Conservation (phyloP, 2,797 vertebrate genomes). For the Tiaroga cobitis region DNA sequence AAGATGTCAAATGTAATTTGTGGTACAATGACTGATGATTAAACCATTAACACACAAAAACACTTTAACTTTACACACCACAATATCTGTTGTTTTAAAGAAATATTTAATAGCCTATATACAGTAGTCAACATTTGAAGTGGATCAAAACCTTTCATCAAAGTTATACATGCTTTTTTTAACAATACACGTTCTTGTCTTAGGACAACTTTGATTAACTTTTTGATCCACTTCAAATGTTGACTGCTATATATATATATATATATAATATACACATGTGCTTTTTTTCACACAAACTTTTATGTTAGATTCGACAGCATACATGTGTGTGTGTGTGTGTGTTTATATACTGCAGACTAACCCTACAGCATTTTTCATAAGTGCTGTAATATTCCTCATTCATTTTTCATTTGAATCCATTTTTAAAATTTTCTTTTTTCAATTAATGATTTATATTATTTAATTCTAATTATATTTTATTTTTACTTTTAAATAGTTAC, state of each 20-base stretch:
- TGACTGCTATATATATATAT: too few relatives aligned
- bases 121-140: too few relatives aligned
- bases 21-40: slow-evolving; percentile 1
- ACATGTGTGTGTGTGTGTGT: too few relatives aligned
- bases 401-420: neutral
- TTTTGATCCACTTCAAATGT: too few relatives aligned
- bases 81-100: neutral
- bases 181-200: too few relatives aligned
- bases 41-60: slow-evolving; percentile 35
- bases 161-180: too few relatives aligned
- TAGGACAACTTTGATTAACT: too few relatives aligned
- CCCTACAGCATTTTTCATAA: neutral
- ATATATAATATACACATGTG: too few relatives aligned
- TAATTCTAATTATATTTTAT: neutral
- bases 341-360: neutral
- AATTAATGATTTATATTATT: neutral
- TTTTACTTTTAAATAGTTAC: neutral
- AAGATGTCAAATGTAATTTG: slow-evolving; percentile 59
- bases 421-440: neutral
- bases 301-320: too few relatives aligned
- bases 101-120: neutral
- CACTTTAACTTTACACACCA: neutral
- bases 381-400: neutral
- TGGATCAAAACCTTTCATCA: too few relatives aligned
- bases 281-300: too few relatives aligned